Evolutionary conservation across 2,113 vertebrate species (phyloP), one percentile per base, ranked within the genome.

Genomic region (Terrapene triunguis): DNA sequence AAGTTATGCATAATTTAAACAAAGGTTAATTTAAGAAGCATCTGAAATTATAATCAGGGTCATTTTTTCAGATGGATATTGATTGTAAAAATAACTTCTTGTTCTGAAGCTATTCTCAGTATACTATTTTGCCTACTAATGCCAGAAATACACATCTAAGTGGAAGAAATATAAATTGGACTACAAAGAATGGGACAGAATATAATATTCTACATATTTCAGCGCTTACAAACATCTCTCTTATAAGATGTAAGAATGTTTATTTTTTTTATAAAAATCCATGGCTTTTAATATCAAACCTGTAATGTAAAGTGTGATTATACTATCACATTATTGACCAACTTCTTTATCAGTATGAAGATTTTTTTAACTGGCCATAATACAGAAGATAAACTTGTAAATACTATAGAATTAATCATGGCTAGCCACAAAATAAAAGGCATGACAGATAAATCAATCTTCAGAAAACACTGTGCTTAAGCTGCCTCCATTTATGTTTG

Each of bases 371-470:
- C 80, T 93, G 72, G 88, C 35, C 32, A 10, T 65, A 91, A 89
- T n/a, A 79, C 7, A 87, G 82, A 89, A 95, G 55, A 93, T 89
- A 95, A 96, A 94, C 10, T 87, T 91, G n/a, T 19, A 97, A 93
- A 95, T 82, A 72, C 19, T 90, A 4, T 44, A 65, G 17, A 89
- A 85, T 96, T 90, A 96, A 96, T 94, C 85, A 95, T 72, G 50
- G 27, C 74, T 93, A 96, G 92, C 42, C n/a, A 83, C 47, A 93
- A 94, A 94, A 92, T 90, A 42, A 97, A 92, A 89, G 82, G 89
- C 47, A 38, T 62, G 69, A 87, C 35, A 96, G 55, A 27, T 72
- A 82, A 96, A 89, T 76, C 55, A 27, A 89, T 96, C 88, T 59
- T 93, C 80, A 90, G 44, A 94, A 80, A 95, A 48, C 22, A 76